These are phyloP conservation scores for Hyperoplus immaculatus DNA, from an alignment of 2,797 vertebrate species.

Conservation along the genomic window DNA sequence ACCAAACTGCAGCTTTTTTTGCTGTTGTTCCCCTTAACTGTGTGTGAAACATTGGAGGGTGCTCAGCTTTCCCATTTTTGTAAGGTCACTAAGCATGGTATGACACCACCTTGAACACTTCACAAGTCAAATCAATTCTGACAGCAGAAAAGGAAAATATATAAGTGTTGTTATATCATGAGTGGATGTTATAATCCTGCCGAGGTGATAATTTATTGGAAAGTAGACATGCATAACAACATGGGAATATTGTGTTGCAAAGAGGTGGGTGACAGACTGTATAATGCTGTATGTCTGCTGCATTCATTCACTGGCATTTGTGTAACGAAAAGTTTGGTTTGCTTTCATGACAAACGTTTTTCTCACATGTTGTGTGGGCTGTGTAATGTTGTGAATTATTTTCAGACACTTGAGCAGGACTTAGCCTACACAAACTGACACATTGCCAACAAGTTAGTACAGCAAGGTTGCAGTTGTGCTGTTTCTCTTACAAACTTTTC, in stretches of 20 bases:
- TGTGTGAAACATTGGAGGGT: background rate
- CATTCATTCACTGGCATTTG: conserved; percentile 61
- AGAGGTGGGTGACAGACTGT: conserved; percentile 55
- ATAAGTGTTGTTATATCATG: background rate
- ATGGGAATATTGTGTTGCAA: conserved; percentile 54
- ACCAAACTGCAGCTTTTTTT: conserved; percentile 12
- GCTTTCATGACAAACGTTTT: background rate
- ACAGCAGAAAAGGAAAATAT: conserved; percentile 7
- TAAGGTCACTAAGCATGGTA: background rate
- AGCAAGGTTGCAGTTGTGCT: conserved; percentile 37
- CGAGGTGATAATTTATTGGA: conserved; percentile 30
- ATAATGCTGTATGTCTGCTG: conserved; percentile 78
- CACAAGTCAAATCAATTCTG: conserved; percentile 38
- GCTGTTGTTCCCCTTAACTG: conserved; percentile 21
- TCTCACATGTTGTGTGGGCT: background rate
- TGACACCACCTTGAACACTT: conserved; percentile 2
- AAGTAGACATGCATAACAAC: conserved; percentile 56
- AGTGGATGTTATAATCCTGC: background rate
- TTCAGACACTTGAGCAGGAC: background rate
- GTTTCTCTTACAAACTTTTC: conserved; percentile 17
- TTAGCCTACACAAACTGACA: background rate
- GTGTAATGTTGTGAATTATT: background rate
- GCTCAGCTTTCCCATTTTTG: background rate
- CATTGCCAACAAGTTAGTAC: conserved; percentile 6
- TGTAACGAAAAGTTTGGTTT: background rate